Evolutionary conservation across 1,140 invertebrate species (phyloP), one percentile per base, ranked within the genome.

Genomic region (Luehdorfia chinensis): DNA sequence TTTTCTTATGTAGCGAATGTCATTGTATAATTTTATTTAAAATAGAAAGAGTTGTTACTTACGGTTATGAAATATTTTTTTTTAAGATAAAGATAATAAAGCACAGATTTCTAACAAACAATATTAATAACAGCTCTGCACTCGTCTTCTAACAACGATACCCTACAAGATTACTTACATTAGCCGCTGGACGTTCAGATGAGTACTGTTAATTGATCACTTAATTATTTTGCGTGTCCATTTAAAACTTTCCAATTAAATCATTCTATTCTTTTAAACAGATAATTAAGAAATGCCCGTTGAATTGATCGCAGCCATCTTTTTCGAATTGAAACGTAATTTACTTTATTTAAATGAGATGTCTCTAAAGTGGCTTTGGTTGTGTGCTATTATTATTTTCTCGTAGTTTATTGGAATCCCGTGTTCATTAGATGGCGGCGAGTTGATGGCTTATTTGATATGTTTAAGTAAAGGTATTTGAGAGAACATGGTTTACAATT

Each of bases 361-460:
- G 63, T 61, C 63, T 53, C 59, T 70, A 70, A 63, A 73, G 71
- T 72, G 66, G 66, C 50, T 73, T 73, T 71, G 62, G 62, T 65
- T 71, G 69, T 75, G 75, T 74, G 76, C 74, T 78, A 79, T 84
- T 79, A 84, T 79, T 84, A 79, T 77, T 81, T 83, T 74, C 54
- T 62, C 63, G 70, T 79, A 72, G 56, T 70, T 81, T 84, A 81
- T 84, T 79, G 72, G 68, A 76, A 70, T 80, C 74, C 79, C 68
- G 66, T 80, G 73, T 80, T 72, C 67, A 62, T 74, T 77, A 75
- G 68, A 66, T 52, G 65, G 54, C 53, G 64, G 16, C 36, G 50
- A 53, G 66, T 66, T 73, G 69, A 79, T 84, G 67, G 71, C 66
- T 79, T 75, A 79, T 79, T 80, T 79, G 69, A n/a, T n/a, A n/a